Base-by-base conservation (phyloP, 1,140 invertebrate genomes). In the Spodoptera frugiperda region DNA sequence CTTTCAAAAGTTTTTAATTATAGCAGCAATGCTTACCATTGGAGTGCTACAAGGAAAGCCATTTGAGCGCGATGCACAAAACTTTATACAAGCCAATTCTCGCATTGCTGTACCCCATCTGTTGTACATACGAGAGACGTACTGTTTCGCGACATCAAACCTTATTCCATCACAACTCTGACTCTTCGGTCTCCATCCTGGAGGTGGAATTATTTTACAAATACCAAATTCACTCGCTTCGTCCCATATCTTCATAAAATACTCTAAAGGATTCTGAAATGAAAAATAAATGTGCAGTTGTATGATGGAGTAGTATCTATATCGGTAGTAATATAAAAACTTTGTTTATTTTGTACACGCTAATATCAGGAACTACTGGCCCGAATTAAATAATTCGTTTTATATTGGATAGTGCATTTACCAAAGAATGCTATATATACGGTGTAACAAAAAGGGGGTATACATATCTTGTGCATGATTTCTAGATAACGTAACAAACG, bases 71-170 rank as follows among this genome's bases (percentile, higher is more conserved):
- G 97, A 0, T 96, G 95, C 67, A 98, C 98, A 97, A 84, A 97
- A 97, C 82, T 96, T 97, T 44, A 99, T 98, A 14, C 98, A 98
- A 87, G 96, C 96, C 88, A 98, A 95, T 91, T 98, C 97, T 78
- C 97, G 96, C 0, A 97, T 96, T 90, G 97, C 98, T 0, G 98
- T 97, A 0, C 98, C 98, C 98, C 98, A 99, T 4, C 98, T 95
- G 81, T 97, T 95, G 78, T 97, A 95, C 96, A 99, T 97, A 82
- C 98, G 97, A 85, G 98, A 97, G 19, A 99, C 96, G 83, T 98
- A 98, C 86, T 99, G 98, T 91, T 98, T 98, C 71, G 98, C 97
- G 0, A 97, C 97, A 0, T 97, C 98, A 86, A 99, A 99, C 67
- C 97, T 94, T 96, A 98, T 97, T 84, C 97, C 97, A 86, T 97